phyloP scores from a whole-genome alignment of 2,113 vertebrate genomes.

The Camelus bactrianus region DNA sequence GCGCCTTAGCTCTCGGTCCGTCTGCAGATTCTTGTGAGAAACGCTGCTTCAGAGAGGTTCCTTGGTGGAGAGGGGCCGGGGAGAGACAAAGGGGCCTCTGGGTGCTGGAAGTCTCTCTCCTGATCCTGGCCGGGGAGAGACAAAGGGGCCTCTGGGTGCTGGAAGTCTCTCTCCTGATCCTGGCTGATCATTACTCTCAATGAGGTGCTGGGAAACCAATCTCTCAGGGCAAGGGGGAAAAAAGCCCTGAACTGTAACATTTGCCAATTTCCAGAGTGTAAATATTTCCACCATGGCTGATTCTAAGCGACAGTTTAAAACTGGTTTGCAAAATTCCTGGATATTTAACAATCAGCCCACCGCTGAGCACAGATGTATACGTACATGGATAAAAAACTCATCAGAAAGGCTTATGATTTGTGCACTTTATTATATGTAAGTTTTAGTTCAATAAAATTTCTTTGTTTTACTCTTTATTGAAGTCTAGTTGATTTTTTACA shows the following conservation, averaged over 20 bases:
- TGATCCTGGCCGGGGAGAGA: rapidly evolving
- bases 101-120: not conserved
- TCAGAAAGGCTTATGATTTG: not conserved
- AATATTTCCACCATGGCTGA: not conserved
- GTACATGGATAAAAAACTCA: not conserved
- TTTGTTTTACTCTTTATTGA: not conserved
- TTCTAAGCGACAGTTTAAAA: not conserved
- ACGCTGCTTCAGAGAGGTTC: not conserved
- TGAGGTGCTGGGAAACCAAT: too few species aligned
- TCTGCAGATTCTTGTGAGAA: not conserved
- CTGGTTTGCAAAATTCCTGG: not conserved
- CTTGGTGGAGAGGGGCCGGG: rapidly evolving
- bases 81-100: not conserved
- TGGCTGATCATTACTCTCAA: rapidly evolving
- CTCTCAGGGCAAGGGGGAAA: rapidly evolving
- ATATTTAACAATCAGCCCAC: not conserved
- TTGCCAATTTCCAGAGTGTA: not conserved
- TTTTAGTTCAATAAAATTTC: not conserved
- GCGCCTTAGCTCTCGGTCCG: not conserved
- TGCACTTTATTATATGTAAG: not conserved
- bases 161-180: not conserved
- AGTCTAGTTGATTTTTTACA: too few species aligned
- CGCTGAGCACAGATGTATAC: not conserved
- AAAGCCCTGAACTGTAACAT: not conserved
- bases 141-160: not conserved